A percentile compares a stretch with the other conserved stretches of the same genome.
Conservation (phyloP, 2,797 vertebrate genomes). For the Darevskia nairensis region DNA sequence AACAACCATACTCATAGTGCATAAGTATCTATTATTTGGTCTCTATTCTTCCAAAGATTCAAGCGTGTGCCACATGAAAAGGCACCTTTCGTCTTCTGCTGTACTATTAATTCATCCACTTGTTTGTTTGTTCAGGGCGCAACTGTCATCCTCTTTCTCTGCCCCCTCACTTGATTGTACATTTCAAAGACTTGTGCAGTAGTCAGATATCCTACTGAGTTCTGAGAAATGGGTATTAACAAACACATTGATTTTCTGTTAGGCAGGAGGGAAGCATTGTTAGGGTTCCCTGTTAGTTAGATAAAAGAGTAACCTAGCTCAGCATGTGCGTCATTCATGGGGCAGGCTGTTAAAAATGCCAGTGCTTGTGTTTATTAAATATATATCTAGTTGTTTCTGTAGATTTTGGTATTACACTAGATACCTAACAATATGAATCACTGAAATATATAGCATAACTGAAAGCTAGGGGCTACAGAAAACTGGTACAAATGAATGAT, state of each 20-base stretch:
- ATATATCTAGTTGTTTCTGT: constrained; percentile 2
- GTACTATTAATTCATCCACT: background rate
- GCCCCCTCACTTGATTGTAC: background rate
- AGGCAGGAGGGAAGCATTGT: background rate
- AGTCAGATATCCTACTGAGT: constrained; percentile 11
- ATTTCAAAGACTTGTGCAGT: constrained; percentile 33
- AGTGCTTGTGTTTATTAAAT: constrained; percentile 1
- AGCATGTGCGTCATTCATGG: background rate
- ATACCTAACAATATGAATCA: background rate
- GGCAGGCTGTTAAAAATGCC: background rate
- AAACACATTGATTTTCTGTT: constrained; percentile 56
- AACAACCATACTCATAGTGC: background rate
- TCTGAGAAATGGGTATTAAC: constrained; percentile 41
- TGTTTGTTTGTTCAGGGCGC: constrained; percentile 29
- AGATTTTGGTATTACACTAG: background rate
- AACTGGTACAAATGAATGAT: background rate
- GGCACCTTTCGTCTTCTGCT: background rate
- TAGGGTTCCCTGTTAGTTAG: background rate
- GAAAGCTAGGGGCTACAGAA: background rate
- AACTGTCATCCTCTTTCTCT: constrained; percentile 1
- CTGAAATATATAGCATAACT: background rate
- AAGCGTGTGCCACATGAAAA: background rate
- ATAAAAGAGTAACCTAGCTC: constrained; percentile 6
- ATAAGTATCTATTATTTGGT: background rate
- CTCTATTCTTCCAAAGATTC: background rate